These are phyloP conservation scores for Gastrophryne carolinensis DNA, from an alignment of 2,797 vertebrate genomes.

Conservation along the genomic window DNA sequence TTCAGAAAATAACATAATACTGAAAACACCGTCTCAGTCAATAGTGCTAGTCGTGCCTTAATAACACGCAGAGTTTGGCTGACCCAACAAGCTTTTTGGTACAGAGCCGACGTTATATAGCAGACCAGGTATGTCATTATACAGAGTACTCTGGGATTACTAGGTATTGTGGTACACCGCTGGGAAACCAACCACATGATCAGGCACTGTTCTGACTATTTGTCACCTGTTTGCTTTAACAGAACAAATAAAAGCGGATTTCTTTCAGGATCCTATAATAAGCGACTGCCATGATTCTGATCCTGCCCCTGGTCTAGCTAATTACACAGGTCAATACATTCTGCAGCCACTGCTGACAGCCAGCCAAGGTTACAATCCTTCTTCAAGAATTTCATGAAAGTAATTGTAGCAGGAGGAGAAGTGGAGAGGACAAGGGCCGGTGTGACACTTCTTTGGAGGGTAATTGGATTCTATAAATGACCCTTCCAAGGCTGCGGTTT, in stretches of 20 bases:
- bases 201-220: too few species aligned
- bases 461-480: not conserved
- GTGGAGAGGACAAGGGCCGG: not conserved
- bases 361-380: conserved; percentile 13
- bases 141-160: too few species aligned
- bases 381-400: not conserved
- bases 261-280: too few species aligned
- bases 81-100: too few species aligned
- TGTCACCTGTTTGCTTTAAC: not conserved
- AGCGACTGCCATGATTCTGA: not conserved
- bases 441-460: conserved; percentile 24
- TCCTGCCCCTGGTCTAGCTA: not conserved
- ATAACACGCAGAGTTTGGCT: too few species aligned
- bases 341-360: not conserved
- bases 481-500: conserved; percentile 3
- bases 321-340: conserved; percentile 3
- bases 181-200: too few species aligned
- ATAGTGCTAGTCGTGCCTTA: too few species aligned
- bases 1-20: too few species aligned
- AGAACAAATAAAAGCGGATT: not conserved
- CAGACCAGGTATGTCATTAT: too few species aligned
- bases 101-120: too few species aligned
- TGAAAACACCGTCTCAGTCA: too few species aligned
- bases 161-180: too few species aligned
- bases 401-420: conserved; percentile 1